Evolutionary conservation across 2,113 vertebrate species (phyloP), one percentile per base, ranked within the genome.

Genomic region (Rutilus rutilus): DNA sequence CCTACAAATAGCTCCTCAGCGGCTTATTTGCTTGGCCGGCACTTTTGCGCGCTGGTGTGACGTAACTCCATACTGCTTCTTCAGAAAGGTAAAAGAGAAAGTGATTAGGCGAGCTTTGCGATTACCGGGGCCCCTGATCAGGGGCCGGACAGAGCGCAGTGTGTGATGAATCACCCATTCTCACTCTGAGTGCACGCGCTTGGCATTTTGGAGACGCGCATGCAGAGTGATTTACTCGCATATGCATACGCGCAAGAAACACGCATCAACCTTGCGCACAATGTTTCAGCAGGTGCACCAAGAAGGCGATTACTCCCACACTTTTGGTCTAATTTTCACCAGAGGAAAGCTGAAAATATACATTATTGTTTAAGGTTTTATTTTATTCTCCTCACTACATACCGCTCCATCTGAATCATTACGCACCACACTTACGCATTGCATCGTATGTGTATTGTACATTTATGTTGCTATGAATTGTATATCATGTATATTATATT

Each of bases 1-100:
- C 90, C 92, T 91, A 87, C 91, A 92, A 93, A 93, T 92, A 92
- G 93, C 93, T 94, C 91, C 92, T 92, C 87, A 89, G 92, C 91
- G 87, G 89, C 90, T 87, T 90, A 92, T 91, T 93, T 94, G 93
- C 94, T 93, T 92, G 93, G 91, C 90, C 90, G 93, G 94, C 94
- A 94, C 89, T 93, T 94, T 90, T 84, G 27, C 83, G 78, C 65
- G 78, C 25, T 74, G 30, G 75, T 94, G 92, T 96, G 95, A 96
- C 94, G 95, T 94, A 94, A 94, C 92, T 88, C 85, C 89, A 88
- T 88, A 65, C 91, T 85, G 86, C 92, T 92, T 93, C 91, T 94
- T 92, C 91, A 85, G 88, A 91, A 93, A 92, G 92, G 92, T 93
- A 86, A 90, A 91, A 92, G 77, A 90, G 93, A 90, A 91, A 87